Evolutionary conservation across 53 echinoderm and acorn worm species (phyloP).

Genomic region (Hippasteria phrygiana): DNA sequence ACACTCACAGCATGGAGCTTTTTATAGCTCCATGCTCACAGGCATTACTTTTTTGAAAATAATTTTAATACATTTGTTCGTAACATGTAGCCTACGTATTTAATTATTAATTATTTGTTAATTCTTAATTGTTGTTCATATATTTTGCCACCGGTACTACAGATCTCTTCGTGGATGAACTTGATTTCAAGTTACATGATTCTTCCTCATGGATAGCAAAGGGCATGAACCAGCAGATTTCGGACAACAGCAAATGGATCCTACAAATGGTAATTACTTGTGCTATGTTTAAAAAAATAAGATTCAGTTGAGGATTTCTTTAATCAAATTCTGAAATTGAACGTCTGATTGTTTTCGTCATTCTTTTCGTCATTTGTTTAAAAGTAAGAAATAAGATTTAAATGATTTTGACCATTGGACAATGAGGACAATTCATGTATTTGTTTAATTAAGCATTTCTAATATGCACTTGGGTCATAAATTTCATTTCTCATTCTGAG

Average conservation of each 20-base stretch:
- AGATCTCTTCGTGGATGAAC: not conserved
- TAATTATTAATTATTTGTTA: not conserved
- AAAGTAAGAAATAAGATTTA: not conserved
- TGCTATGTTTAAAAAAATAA: not conserved
- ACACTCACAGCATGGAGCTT: too few relatives aligned
- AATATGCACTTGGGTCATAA: not conserved
- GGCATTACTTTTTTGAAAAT: not conserved
- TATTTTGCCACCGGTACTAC: not conserved
- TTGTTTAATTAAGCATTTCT: not conserved
- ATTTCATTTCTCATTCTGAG: not conserved
- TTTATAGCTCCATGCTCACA: too few relatives aligned
- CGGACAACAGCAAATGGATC: not conserved
- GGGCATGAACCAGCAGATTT: conserved; percentile 1
- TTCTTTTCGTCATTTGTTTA: not conserved
- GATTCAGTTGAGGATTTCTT: not conserved
- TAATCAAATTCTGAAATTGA: not conserved
- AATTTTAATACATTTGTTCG: not conserved
- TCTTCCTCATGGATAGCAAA: conserved; percentile 1
- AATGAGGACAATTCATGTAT: not conserved
- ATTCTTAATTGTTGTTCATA: not conserved
- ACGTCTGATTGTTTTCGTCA: not conserved
- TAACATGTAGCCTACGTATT: not conserved
- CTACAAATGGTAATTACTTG: not conserved
- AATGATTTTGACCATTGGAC: not conserved
- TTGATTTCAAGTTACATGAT: not conserved